Conservation (phyloP, 2,888 invertebrate species). For the Brenthis ino region DNA sequence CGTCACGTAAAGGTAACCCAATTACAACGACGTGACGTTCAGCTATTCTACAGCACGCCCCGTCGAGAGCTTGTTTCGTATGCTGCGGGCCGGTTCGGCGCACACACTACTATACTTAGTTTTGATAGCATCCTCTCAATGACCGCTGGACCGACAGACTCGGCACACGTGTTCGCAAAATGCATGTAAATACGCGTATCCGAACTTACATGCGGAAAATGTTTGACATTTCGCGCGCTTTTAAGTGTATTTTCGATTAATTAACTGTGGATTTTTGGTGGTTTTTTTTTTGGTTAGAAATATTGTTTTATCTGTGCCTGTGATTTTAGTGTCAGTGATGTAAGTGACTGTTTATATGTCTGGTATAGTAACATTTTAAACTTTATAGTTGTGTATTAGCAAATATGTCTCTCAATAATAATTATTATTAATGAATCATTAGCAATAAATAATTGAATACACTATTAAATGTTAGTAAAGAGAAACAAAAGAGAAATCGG, state of each 20-base stretch:
- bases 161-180: slow-evolving; percentile 82
- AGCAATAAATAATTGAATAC: not conserved
- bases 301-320: slow-evolving; percentile 25
- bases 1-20: slow-evolving; percentile 80
- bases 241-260: slow-evolving; percentile 48
- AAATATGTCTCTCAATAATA: no score
- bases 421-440: not conserved
- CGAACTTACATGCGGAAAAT: slow-evolving; percentile 57
- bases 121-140: slow-evolving; percentile 83
- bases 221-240: slow-evolving; percentile 56
- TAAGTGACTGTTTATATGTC: slow-evolving; percentile 11
- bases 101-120: slow-evolving; percentile 64
- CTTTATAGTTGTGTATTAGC: not conserved
- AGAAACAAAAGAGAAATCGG: not conserved
- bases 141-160: slow-evolving; percentile 85
- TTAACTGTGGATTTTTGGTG: slow-evolving; percentile 34
- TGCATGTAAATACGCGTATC: slow-evolving; percentile 71
- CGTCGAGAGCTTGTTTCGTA: slow-evolving; percentile 71
- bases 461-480: not conserved
- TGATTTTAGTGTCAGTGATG: slow-evolving; percentile 27
- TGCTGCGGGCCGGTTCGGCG: slow-evolving; percentile 73
- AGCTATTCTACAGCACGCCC: slow-evolving; percentile 66
- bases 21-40: slow-evolving; percentile 77
- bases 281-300: slow-evolving; percentile 24
- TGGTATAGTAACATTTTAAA: slow-evolving; percentile 4